Evolutionary conservation across 2,113 vertebrate species (phyloP).

Genomic region (Mastomys coucha): DNA sequence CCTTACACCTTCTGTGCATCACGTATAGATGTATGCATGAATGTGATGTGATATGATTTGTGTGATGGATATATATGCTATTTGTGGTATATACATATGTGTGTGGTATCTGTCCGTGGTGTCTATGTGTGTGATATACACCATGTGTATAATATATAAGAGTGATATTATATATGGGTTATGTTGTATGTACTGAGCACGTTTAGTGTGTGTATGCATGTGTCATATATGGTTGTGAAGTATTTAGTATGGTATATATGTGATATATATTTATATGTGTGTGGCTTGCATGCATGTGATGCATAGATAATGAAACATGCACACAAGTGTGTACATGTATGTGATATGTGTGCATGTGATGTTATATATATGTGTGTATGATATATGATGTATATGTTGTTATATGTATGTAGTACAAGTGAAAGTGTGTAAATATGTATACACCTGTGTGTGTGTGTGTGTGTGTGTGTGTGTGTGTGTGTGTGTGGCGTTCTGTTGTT

Average conservation of each 20-base stretch:
- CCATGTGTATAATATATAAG: neutral
- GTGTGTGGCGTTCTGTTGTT: neutral
- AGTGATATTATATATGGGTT: rapidly evolving
- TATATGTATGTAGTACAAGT: neutral
- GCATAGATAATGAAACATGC: neutral
- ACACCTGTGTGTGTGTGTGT: neutral
- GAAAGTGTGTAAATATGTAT: neutral
- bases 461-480: no score
- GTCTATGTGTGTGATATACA: neutral
- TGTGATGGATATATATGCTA: neutral
- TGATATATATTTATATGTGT: neutral
- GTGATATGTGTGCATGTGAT: neutral
- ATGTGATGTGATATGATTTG: neutral
- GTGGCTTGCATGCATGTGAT: neutral
- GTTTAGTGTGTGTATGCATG: neutral
- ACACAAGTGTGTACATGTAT: neutral
- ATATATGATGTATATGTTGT: no score
- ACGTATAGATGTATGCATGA: rapidly evolving
- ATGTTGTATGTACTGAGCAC: no score
- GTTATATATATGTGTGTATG: neutral
- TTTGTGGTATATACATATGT: neutral
- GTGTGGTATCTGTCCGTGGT: rapidly evolving
- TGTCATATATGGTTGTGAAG: neutral
- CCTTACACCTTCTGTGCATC: rapidly evolving
- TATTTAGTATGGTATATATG: neutral